A percentile compares a stretch with the other conserved stretches of the same genome.
phyloP scores from a whole-genome alignment of 37 sponge, comb jelly and placozoan genomes.

The Aphrocallistes beatrix region DNA sequence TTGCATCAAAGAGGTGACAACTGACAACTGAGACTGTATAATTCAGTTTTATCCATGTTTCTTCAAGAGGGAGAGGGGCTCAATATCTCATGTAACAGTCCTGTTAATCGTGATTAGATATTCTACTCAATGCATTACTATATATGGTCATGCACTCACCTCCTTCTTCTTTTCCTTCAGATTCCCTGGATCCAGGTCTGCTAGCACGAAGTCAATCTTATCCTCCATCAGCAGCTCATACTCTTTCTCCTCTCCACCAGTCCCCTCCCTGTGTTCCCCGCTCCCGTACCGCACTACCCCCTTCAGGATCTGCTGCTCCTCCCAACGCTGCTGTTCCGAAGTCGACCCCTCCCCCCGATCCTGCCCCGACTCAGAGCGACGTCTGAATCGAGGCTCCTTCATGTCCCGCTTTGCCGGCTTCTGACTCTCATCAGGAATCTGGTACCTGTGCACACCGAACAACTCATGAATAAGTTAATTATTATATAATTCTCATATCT shows the following conservation, averaged over 20 bases:
- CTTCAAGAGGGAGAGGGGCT: too few relatives aligned
- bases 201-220: constrained; percentile 64
- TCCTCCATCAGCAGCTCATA: constrained; percentile 92
- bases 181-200: constrained; percentile 63
- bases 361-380: not conserved
- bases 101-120: too few relatives aligned
- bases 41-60: too few relatives aligned
- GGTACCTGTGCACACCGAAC: too few relatives aligned
- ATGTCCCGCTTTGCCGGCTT: not conserved
- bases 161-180: constrained; percentile 22
- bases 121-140: too few relatives aligned
- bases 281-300: constrained; percentile 76
- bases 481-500: too few relatives aligned
- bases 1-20: too few relatives aligned
- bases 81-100: too few relatives aligned
- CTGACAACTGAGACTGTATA: too few relatives aligned
- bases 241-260: constrained; percentile 69
- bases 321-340: constrained; percentile 86
- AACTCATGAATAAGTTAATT: too few relatives aligned
- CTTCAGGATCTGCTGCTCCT: constrained; percentile 72
- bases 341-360: constrained; percentile 54
- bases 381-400: not conserved
- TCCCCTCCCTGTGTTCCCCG: constrained; percentile 55
- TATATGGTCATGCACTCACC: not conserved
- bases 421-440: constrained; percentile 8